Base-by-base conservation (phyloP, 2,888 invertebrate genomes). In the Stegana nigrithorax region DNA sequence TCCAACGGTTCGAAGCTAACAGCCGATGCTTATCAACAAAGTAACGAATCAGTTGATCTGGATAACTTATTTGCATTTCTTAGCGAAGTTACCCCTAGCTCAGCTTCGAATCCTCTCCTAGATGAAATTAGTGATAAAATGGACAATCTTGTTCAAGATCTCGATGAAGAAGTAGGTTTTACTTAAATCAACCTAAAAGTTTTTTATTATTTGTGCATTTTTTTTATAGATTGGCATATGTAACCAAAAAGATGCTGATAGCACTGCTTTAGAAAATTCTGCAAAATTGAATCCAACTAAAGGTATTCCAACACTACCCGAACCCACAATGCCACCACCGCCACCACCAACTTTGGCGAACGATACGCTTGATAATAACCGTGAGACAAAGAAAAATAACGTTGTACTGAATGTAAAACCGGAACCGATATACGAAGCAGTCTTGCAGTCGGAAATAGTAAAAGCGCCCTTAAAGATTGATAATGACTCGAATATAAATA, bases 41-140 rank as follows among this genome's bases (percentile, higher is more conserved):
- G 75, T 68, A 85, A 90, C 7, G 93, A 93, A 78, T 92, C 93
- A 0, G 93, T 95, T 0, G 95, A 95, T 83, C 86, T 96, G 75
- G 96, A 96, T 85, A 95, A 95, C 84, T 87, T 96, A 74, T 96
- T 96, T 86, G 94, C 94, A 63, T 96, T 96, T 86, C 87, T 96
- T 21, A 93, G 94, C 0, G 95, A 95, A 73, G 92, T 93, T 39
- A 89, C 89, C 66, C 88, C 88, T 1, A 88, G 87, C 29, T 88
- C 87, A 12, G 89, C 88, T 75, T 89, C 88, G 73, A 90, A 90
- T 68, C 89, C 90, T 53, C 86, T 91, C 17, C 91, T 94, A 60
- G 93, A 94, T 12, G 94, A 94, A 85, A 93, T 95, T 44, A 93
- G 93, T 0, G 92, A 92, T 77, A 91, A 92, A 75, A 94, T 95